Conservation (phyloP, 2,797 vertebrate genomes). For the Todus mexicanus region DNA sequence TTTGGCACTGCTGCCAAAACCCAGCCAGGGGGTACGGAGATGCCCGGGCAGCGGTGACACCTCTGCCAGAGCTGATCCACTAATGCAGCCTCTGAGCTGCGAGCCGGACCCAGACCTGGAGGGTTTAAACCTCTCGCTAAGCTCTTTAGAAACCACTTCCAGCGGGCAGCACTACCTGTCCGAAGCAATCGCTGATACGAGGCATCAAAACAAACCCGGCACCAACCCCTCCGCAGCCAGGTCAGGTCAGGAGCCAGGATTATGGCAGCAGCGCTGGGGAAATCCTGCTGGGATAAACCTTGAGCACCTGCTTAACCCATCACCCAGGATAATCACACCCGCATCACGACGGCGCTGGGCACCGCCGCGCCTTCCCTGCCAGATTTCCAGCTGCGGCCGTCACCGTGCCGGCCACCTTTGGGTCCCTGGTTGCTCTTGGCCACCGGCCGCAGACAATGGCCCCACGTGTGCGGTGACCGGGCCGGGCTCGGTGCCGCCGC, state of each 20-base stretch:
- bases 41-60: background rate
- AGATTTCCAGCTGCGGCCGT: background rate
- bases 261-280: background rate
- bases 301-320: background rate
- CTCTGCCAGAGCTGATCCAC: background rate
- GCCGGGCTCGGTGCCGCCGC: background rate
- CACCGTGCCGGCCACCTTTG: background rate
- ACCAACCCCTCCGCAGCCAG: background rate
- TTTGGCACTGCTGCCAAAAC: fast-evolving
- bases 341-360: fast-evolving
- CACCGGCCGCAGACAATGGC: background rate
- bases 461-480: background rate
- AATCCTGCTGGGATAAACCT: conserved; percentile 34
- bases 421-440: background rate
- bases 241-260: background rate
- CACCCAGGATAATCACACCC: background rate
- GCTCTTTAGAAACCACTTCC: background rate
- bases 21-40: fast-evolving
- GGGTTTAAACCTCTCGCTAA: background rate
- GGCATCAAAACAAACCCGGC: background rate
- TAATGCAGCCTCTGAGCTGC: fast-evolving
- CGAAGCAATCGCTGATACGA: background rate
- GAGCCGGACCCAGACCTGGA: background rate
- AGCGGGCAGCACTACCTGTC: background rate
- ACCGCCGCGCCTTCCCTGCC: background rate